Percentiles rank a stretch among this genome's conserved stretches.
Conservation (phyloP, 2,113 vertebrate species). For the Artemisiospiza belli region DNA sequence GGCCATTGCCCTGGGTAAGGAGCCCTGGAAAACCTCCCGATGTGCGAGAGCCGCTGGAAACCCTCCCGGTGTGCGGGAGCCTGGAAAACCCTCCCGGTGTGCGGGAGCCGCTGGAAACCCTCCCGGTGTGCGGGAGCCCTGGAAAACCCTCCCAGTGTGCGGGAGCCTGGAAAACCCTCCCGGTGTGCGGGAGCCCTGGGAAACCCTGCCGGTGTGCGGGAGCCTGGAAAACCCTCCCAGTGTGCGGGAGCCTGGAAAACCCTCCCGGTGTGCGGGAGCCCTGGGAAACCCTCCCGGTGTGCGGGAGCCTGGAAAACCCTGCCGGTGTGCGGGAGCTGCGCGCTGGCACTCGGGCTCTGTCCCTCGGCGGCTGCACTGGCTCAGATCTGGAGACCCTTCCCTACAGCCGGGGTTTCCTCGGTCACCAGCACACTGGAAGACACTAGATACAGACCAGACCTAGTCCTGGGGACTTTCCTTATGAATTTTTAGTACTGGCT, state of each 20-base stretch:
- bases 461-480: not conserved
- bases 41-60: not conserved
- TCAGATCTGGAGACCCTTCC: not conserved
- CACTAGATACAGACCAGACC: not conserved
- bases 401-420: accelerated
- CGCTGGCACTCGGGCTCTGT: accelerated
- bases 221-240: not conserved
- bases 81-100: too few species aligned
- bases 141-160: not conserved
- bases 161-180: too few species aligned
- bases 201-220: not conserved
- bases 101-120: not conserved
- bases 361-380: not conserved
- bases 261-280: not conserved
- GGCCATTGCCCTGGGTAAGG: conserved; percentile 80
- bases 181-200: not conserved
- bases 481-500: accelerated
- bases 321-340: not conserved
- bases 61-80: not conserved
- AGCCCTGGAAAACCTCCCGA: not conserved
- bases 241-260: not conserved
- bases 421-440: accelerated
- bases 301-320: not conserved
- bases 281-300: too few species aligned
- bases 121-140: not conserved